Conservation (phyloP, 2,888 invertebrate species). For the Sepiola atlantica region DNA sequence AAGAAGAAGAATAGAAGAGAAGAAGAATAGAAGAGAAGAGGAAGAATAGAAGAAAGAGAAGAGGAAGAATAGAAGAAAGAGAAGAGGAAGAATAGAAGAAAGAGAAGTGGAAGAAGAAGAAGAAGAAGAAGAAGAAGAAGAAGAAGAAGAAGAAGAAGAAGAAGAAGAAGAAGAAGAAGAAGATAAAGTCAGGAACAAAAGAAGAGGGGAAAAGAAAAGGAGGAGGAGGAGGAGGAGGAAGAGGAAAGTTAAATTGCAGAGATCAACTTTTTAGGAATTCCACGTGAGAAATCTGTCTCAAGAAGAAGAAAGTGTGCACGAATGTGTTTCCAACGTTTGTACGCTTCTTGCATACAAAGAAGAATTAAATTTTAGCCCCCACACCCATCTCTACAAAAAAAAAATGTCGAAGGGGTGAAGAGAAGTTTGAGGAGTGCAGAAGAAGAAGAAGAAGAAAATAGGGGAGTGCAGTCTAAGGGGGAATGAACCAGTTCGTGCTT, state of each 20-base stretch:
- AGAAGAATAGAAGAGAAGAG: too few species aligned
- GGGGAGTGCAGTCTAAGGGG: too few species aligned
- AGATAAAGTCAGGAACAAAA: too few species aligned
- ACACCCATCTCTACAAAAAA: background rate
- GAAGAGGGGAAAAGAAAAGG: background rate
- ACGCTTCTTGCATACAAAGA: background rate
- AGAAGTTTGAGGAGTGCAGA: background rate
- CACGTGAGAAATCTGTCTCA: background rate
- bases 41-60: too few species aligned
- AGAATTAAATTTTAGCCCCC: slow-evolving; percentile 3
- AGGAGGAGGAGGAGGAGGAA: background rate
- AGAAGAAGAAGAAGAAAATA: background rate
- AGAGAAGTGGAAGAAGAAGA: background rate
- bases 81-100: background rate
- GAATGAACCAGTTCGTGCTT: background rate
- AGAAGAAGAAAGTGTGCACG: background rate
- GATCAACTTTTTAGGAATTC: background rate
- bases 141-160: too few species aligned
- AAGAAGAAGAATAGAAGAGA: background rate
- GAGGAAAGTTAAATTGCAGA: background rate
- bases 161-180: too few species aligned
- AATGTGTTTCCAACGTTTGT: background rate
- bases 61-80: background rate
- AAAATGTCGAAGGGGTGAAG: background rate
- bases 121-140: too few species aligned